These are phyloP conservation scores for Daboia siamensis DNA, from an alignment of 2,113 vertebrate species.

Conservation along the genomic window DNA sequence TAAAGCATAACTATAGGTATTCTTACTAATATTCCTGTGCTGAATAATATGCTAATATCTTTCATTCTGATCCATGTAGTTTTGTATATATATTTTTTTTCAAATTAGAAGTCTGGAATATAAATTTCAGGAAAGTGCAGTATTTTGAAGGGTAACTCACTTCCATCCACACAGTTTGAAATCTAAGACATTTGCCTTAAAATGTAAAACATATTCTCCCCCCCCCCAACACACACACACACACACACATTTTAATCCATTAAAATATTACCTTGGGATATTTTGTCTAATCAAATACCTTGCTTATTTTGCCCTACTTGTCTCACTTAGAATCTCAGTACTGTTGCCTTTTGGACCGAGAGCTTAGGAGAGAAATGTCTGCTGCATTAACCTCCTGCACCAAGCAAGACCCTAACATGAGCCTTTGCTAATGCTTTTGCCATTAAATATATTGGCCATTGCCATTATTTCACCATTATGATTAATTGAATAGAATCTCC, in stretches of 20 bases:
- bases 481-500: slow-evolving; percentile 28
- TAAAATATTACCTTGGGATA: neutral
- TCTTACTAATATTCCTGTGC: neutral
- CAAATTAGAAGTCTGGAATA: neutral
- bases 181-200: neutral
- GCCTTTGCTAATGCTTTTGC: slow-evolving; percentile 24
- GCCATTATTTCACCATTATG: slow-evolving; percentile 39
- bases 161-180: neutral
- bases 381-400: slow-evolving; percentile 33
- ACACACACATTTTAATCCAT: neutral
- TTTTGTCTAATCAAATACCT: neutral
- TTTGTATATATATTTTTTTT: neutral
- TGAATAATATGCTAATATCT: neutral
- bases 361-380: slow-evolving; percentile 23
- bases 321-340: neutral
- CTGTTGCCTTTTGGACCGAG: slow-evolving; percentile 11
- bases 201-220: neutral
- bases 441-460: slow-evolving; percentile 34
- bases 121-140: neutral
- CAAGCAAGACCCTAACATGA: neutral
- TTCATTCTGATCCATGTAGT: neutral
- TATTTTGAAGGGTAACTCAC: neutral
- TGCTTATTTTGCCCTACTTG: neutral
- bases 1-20: neutral
- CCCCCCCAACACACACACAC: too few species aligned